phyloP scores from a whole-genome alignment of 2,797 vertebrate genomes.

The Hemitrygon akajei region DNA sequence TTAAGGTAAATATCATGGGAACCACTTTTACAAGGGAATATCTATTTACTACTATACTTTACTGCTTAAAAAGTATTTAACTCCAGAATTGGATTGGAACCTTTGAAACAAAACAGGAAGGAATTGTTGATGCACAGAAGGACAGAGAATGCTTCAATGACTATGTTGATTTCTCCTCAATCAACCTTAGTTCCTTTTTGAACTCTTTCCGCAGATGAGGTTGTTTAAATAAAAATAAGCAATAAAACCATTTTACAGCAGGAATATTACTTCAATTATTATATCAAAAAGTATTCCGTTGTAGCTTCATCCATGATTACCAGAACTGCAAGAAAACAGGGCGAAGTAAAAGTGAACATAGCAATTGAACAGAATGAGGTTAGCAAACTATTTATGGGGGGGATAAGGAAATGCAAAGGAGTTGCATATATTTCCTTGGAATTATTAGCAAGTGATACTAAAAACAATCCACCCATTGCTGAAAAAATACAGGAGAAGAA shows the following conservation, averaged over 20 bases:
- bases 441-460: too few species aligned
- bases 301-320: not conserved
- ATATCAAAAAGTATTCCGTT: not conserved
- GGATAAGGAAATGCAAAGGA: too few species aligned
- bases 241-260: not conserved
- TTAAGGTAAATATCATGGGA: not conserved
- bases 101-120: not conserved
- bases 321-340: not conserved
- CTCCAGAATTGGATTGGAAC: not conserved
- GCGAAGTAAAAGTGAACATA: too few species aligned
- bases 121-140: not conserved
- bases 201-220: not conserved
- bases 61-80: not conserved
- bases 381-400: too few species aligned
- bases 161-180: not conserved
- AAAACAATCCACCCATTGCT: too few species aligned
- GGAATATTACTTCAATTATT: not conserved
- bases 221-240: not conserved
- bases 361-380: too few species aligned
- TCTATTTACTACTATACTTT: not conserved
- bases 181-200: not conserved
- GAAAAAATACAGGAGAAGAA: too few species aligned
- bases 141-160: not conserved
- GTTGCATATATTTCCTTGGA: too few species aligned
- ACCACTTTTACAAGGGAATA: not conserved